Base-by-base conservation (phyloP, 2,888 invertebrate species). In the Dryomyza anilis region DNA sequence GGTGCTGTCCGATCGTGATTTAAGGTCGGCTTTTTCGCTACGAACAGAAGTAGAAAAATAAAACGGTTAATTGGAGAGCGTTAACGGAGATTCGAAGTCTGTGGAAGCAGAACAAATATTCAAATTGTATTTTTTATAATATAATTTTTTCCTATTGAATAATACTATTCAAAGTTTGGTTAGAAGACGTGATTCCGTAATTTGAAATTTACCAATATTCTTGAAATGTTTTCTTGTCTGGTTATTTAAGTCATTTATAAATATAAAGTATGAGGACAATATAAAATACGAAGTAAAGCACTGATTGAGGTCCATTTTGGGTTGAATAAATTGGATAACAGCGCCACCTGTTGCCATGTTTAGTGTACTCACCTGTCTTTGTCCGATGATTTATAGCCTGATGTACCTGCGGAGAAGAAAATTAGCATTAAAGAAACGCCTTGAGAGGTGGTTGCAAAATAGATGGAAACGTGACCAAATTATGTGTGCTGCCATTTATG, bases 301-400 rank as follows among this genome's bases (percentile, higher is more conserved):
- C n/a, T n/a, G n/a, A n/a, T n/a, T n/a, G n/a, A n/a, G n/a, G n/a
- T n/a, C n/a, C n/a, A n/a, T n/a, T n/a, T 33, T 8, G 33, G 6
- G 33, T 33, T 8, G 33, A 6, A 33, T 33, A 33, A 33, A 33
- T 6, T 4, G 8, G 14, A 2, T 10, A 69, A 65, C 71, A 74
- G 69, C 70, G 71, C 74, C 78, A 78, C 72, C 75, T 76, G 74
- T 75, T 59, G 48, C 46, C 65, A 8, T 3, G 16, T 64, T 29
- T 55, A 25, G 58, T 55, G 12, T 65, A 76, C 89, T 89, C 85
- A 93, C 92, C 91, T 91, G 85, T 92, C 91, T 84, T 92, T 87
- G 84, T 92, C 92, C 78, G 91, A 89, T 84, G 92, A 91, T 86
- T 91, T 91, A 86, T 91, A 92, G 83, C 91, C 91, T 73, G 91